Percentiles rank a stretch among this genome's conserved stretches.
These are phyloP conservation scores for Enteromius unitaeniatus DNA, from an alignment of 2,797 vertebrate genomes.

Conservation along the genomic window DNA sequence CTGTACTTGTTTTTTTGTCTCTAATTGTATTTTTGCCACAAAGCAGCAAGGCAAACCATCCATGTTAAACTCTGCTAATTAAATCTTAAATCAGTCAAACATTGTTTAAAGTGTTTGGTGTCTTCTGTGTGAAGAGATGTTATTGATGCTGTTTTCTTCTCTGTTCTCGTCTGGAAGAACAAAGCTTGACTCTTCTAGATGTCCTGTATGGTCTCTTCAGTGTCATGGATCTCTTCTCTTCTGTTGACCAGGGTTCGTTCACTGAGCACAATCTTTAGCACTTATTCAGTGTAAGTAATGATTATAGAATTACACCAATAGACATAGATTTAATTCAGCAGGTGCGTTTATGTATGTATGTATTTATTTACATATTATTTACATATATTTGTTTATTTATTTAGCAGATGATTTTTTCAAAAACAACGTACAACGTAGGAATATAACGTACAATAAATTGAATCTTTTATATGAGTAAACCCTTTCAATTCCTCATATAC, in stretches of 20 bases:
- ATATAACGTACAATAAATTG: background rate
- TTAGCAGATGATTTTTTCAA: background rate
- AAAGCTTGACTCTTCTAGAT: slow-evolving; percentile 40
- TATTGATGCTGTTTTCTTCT: slow-evolving; percentile 22
- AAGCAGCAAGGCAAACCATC: too few species aligned
- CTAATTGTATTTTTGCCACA: too few species aligned
- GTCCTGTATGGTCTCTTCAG: background rate
- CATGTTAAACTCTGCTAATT: too few species aligned
- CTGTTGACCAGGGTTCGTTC: background rate
- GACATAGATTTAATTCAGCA: background rate
- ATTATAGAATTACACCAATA: background rate
- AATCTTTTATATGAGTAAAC: background rate
- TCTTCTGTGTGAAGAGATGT: slow-evolving; percentile 1
- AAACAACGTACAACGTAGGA: background rate
- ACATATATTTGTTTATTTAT: background rate
- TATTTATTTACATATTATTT: background rate
- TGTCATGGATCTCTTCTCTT: background rate
- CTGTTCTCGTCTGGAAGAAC: slow-evolving; percentile 49
- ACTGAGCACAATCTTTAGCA: background rate
- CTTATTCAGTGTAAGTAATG: background rate
- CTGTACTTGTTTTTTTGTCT: too few species aligned
- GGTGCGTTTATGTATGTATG: background rate
- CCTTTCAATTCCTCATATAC: too few species aligned
- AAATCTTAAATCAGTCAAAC: background rate
- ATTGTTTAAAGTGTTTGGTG: background rate